phyloP scores from a whole-genome alignment of 2,113 vertebrate genomes.

The Callipepla squamata region DNA sequence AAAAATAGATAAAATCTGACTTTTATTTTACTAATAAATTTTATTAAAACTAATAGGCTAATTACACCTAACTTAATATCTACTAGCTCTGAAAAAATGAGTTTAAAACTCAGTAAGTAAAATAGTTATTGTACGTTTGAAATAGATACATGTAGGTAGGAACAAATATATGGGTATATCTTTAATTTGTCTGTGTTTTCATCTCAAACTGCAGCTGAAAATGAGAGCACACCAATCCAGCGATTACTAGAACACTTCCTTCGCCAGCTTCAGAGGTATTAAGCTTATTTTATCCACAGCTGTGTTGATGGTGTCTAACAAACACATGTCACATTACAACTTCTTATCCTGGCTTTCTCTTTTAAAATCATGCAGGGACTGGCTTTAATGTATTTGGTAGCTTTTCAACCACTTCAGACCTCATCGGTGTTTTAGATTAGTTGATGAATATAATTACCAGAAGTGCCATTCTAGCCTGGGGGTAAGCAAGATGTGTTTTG shows the following conservation, averaged over 20 bases:
- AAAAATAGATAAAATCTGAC: not conserved
- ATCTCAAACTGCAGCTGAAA: conserved; percentile 80
- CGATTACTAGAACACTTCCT: conserved; percentile 95
- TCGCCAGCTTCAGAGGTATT: conserved; percentile 93
- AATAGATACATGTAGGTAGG: not conserved
- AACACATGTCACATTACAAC: not conserved
- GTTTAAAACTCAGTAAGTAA: not conserved
- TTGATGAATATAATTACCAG: not conserved
- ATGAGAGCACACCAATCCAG: conserved; percentile 92
- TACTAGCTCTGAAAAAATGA: not conserved
- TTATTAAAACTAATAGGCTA: not conserved
- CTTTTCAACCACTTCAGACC: not conserved
- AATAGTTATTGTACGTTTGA: not conserved
- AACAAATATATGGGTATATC: not conserved
- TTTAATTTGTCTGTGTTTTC: not conserved
- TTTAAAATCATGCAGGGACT: not conserved
- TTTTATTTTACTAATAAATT: not conserved
- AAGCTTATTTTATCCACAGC: fast-evolving
- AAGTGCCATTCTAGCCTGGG: not conserved
- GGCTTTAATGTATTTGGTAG: not conserved
- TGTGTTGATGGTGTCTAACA: not conserved
- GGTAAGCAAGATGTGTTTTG: not conserved
- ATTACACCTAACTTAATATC: too few species aligned
- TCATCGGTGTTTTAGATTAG: not conserved
- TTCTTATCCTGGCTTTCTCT: not conserved